Conservation (phyloP, 1,140 invertebrate genomes). For the Brachionus paranguensis region DNA sequence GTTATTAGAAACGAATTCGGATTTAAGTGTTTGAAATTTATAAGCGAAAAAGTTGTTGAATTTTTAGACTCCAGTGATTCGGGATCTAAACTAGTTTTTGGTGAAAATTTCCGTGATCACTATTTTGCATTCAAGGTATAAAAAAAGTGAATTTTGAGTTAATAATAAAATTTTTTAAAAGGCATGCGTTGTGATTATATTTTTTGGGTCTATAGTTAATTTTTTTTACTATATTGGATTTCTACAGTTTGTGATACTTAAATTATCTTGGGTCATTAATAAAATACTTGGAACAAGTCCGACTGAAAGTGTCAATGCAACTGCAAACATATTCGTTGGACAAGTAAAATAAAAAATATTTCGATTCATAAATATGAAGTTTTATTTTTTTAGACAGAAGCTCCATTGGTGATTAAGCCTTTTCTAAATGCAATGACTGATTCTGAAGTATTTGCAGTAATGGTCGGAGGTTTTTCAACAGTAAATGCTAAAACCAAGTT, state of each 20-base stretch:
- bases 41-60: slow-evolving; percentile 63
- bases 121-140: slow-evolving; percentile 21
- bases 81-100: slow-evolving; percentile 57
- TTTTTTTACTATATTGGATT: slow-evolving; percentile 78
- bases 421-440: slow-evolving; percentile 30
- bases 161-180: slow-evolving; percentile 46
- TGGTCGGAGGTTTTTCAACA: slow-evolving; percentile 87
- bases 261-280: slow-evolving; percentile 62
- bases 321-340: slow-evolving; percentile 54
- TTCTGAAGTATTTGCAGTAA: slow-evolving; percentile 74
- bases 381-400: slow-evolving; percentile 9
- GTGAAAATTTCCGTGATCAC: slow-evolving; percentile 3
- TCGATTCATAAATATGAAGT: background rate
- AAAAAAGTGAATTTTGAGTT: no score
- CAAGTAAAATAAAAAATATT: background rate
- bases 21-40: slow-evolving; percentile 66
- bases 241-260: slow-evolving; percentile 78
- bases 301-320: slow-evolving; percentile 48
- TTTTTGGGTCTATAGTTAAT: slow-evolving; percentile 79
- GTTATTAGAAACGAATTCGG: slow-evolving; percentile 76
- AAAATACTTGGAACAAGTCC: slow-evolving; percentile 18
- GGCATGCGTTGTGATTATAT: slow-evolving; percentile 78
- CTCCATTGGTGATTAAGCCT: slow-evolving; percentile 14
- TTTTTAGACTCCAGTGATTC: slow-evolving; percentile 70
- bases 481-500: slow-evolving; percentile 46